Evolutionary conservation across 2,113 vertebrate species (phyloP).

Genomic region (Paralichthys olivaceus): DNA sequence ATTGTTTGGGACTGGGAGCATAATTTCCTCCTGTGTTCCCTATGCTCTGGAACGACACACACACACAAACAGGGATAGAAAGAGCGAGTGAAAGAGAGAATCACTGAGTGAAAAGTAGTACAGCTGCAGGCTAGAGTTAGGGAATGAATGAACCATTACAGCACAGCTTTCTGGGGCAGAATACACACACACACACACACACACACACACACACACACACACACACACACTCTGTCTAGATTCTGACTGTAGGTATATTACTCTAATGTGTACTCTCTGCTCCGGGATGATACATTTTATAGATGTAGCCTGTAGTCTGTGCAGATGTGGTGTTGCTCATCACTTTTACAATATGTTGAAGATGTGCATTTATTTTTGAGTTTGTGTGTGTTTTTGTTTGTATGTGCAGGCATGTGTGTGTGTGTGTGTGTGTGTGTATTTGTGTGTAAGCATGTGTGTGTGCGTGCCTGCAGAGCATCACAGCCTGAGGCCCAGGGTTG

Average conservation of each 20-base stretch:
- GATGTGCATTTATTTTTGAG: constrained; percentile 6
- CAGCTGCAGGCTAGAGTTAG: constrained; percentile 57
- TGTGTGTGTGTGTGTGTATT: neutral
- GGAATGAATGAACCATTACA: constrained; percentile 65
- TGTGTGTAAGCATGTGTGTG: neutral
- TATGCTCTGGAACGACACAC: constrained; percentile 5
- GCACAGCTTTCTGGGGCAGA: constrained; percentile 59
- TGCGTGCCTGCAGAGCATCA: constrained; percentile 3
- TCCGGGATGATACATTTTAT: neutral
- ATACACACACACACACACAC: constrained; percentile 7
- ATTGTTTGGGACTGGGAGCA: constrained; percentile 47
- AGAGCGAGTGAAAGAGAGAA: constrained; percentile 17
- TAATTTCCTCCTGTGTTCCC: constrained; percentile 41
- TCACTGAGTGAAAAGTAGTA: constrained; percentile 50
- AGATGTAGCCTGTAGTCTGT: neutral
- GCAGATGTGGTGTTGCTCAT: neutral
- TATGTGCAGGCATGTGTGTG: neutral
- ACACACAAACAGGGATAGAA: constrained; percentile 3
- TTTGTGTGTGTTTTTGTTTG: neutral
- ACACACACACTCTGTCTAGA: constrained; percentile 11
- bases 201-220: neutral
- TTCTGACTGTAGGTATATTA: constrained; percentile 12
- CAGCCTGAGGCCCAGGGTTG: constrained; percentile 28
- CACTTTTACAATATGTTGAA: neutral
- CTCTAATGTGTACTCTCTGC: neutral